These are phyloP conservation scores for Dicrostonyx torquatus DNA, from an alignment of 2,797 vertebrate genomes.

Conservation along the genomic window DNA sequence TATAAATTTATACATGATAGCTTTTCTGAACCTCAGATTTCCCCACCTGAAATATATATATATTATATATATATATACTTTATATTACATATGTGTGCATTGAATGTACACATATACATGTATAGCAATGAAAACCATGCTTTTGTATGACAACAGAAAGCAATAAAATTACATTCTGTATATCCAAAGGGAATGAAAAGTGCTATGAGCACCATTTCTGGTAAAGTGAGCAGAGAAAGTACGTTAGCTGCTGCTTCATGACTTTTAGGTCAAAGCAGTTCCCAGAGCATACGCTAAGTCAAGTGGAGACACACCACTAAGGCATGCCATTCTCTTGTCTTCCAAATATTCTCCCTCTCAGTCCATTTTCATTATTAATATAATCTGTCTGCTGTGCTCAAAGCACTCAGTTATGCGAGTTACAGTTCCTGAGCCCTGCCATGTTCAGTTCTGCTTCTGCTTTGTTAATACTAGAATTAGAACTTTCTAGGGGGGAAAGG, in stretches of 20 bases:
- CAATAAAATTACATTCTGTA: neutral
- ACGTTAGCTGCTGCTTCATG: accelerated
- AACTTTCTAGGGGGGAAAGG: neutral
- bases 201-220: neutral
- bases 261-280: neutral
- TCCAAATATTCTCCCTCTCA: neutral
- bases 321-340: neutral
- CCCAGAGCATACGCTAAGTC: neutral
- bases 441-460: neutral
- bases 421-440: neutral
- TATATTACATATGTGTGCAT: too few species aligned
- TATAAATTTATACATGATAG: neutral
- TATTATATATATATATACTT: neutral
- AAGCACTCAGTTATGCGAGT: neutral
- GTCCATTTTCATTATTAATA: neutral
- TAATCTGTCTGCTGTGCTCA: neutral
- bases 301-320: neutral
- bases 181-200: neutral
- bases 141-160: neutral
- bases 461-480: neutral
- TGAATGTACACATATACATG: neutral
- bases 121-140: neutral
- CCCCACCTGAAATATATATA: neutral
- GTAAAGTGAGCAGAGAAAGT: neutral
- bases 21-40: neutral